Evolutionary conservation across 1,140 invertebrate species (phyloP), one percentile per base, ranked within the genome.

Genomic region (Pogonomyrmex californicus): DNA sequence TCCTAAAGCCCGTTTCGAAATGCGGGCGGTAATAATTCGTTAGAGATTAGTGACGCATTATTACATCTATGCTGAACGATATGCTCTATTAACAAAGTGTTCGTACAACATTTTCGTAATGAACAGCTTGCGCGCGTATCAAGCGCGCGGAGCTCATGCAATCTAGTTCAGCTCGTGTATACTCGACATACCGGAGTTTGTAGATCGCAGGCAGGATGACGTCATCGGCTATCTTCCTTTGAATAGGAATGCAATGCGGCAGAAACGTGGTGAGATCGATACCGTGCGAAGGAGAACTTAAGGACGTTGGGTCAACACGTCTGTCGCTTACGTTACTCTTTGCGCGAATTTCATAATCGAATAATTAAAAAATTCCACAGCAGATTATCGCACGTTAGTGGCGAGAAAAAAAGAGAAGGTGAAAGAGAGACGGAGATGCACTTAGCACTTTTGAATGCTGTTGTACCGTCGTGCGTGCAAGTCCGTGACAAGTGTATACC

Each of bases 401-500:
- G 14, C n/a, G 33, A 54, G 33, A 51, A 0, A 36, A 49, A 12
- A 2, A 75, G 14, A 36, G 49, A 36, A 12, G n/a, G 1, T 38
- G 36, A 23, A 30, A 41, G n/a, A 56, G 36, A 60, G 6, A 33
- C 1, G 9, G 6, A 44, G 38, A 44, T 78, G 12, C 36, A 30
- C 38, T 41, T 62, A 47, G 47, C 66, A 58, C 33, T 33, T 73
- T 62, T 83, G 44, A 83, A 60, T 71, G n/a, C 7, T 12, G 17
- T 36, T 68, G 49, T 41, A 79, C 6, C 23, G 60, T 76, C 12
- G 10, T 77, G 60, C 49, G 63, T 79, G 23, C 44, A 60, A 90
- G 54, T 41, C 56, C 30, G 63, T 76, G 86, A 89, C 82, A 75
- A 90, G 85, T 90, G 58, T 44, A 83, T 56, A 58, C 73, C 51